Conservation (phyloP, 2,797 vertebrate species). For the Enteromius thamalakanensis region DNA sequence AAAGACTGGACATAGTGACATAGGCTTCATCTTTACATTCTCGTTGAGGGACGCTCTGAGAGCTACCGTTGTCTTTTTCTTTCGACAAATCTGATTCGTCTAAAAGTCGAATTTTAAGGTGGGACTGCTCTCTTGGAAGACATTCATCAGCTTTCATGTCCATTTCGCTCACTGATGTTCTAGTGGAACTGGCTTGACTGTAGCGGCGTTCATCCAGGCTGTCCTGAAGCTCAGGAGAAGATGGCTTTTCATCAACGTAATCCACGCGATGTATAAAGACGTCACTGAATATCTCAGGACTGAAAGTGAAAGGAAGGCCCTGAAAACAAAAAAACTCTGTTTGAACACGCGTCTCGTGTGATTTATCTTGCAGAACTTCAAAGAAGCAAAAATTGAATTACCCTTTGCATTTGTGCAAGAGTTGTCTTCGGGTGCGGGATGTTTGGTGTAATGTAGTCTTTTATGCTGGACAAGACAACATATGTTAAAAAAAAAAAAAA, state of each 20-base stretch:
- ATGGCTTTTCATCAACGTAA: conserved; percentile 42
- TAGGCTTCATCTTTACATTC: conserved; percentile 72
- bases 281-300: conserved; percentile 72
- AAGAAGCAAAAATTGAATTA: conserved; percentile 49
- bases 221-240: conserved; percentile 6
- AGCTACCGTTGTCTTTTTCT: conserved; percentile 35
- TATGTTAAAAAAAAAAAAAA: background rate
- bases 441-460: conserved; percentile 70
- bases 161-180: conserved; percentile 41
- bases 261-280: conserved; percentile 64
- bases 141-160: conserved; percentile 15
- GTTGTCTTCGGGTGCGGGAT: conserved; percentile 77
- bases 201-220: background rate
- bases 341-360: background rate
- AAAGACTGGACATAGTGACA: conserved; percentile 82
- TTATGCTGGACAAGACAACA: conserved; percentile 66
- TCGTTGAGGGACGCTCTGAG: conserved; percentile 23
- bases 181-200: background rate
- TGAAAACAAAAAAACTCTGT: conserved; percentile 53
- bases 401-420: conserved; percentile 73
- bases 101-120: conserved; percentile 55
- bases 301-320: conserved; percentile 70
- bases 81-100: conserved; percentile 46
- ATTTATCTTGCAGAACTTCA: background rate
- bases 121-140: conserved; percentile 36